A percentile compares a stretch with the other conserved stretches of the same genome.
These are phyloP conservation scores for Myopa testacea DNA, from an alignment of 2,888 invertebrate species.

Conservation along the genomic window DNA sequence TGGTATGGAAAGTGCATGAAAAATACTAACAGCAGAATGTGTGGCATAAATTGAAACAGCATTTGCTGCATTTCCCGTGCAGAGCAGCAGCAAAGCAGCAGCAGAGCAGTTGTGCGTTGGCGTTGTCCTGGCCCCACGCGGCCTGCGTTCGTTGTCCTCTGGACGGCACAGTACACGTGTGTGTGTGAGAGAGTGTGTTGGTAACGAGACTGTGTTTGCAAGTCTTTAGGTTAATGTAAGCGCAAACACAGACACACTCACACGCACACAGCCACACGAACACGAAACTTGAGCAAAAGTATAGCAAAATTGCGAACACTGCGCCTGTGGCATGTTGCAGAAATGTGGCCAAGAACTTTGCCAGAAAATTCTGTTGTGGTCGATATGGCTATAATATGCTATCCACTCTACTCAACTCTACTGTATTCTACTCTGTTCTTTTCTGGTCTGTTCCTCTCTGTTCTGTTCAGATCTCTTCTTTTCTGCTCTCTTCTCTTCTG, in stretches of 20 bases:
- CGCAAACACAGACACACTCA: not conserved
- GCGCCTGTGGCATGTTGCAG: conserved; percentile 20
- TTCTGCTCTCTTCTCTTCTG: not conserved
- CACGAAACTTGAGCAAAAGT: conserved; percentile 5
- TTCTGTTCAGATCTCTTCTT: no score
- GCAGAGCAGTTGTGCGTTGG: not conserved
- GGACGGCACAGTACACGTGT: not conserved
- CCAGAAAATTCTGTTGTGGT: conserved; percentile 1
- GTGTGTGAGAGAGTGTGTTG: not conserved
- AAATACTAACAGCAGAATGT: conserved; percentile 1
- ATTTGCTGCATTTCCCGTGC: conserved; percentile 37
- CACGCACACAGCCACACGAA: not conserved
- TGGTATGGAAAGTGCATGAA: not conserved
- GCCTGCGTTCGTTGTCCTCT: conserved; percentile 14
- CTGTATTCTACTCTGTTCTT: not conserved
- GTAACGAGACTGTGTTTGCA: conserved; percentile 47
- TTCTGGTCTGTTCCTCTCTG: not conserved
- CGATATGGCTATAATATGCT: not conserved
- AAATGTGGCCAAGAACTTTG: conserved; percentile 33
- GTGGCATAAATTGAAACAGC: conserved; percentile 27
- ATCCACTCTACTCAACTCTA: not conserved
- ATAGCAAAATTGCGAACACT: not conserved
- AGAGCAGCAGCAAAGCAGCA: conserved; percentile 8
- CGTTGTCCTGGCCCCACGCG: not conserved
- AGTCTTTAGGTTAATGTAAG: conserved; percentile 52